Evolutionary conservation across 2,888 invertebrate genomes (phyloP), one percentile per base, ranked within the genome.

Genomic region (Diadromus collaris): DNA sequence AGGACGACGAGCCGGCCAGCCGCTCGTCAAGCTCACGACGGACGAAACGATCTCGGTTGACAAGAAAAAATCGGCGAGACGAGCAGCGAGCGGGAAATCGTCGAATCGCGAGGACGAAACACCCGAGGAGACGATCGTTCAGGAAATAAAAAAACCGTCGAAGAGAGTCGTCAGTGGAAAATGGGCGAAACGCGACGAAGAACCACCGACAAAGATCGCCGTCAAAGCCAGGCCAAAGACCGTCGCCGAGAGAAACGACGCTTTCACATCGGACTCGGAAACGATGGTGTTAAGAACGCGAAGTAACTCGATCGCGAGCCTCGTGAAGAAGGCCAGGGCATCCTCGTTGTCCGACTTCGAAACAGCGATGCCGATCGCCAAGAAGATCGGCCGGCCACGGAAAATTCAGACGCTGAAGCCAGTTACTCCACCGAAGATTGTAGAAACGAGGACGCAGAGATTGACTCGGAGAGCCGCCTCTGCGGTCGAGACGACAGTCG

Each of bases 251-350:
- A 58, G 38, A 44, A 79, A 68, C 29, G 68, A 56, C 10, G 60
- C 56, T 21, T 67, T 24, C 13, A 63, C 9, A 21, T 70, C 70
- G 7, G 70, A 70, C 46, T 34, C 70, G 10, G 70, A 70, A 19
- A 60, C 60, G 16, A 38, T 61, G 41, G 32, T 38, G 3, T 21
- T 10, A 21, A 71, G 38, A 51, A 46, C 71, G 29, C 29, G 32
- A 60, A 29, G 68, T 29, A 41, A 24, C n/a, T 32, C 27, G 1
- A 19, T 13, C 9, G 6, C 21, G 48, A 63, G 16, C 19, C 41
- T 10, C 16, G 29, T 61, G 24, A 77, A 69, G n/a, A 60, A 6
- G 2, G 34, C 16, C 2, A 74, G 54, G 38, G 51, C 54, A 32
- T 27, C 24, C 27, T 75, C 56, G 7, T 34, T 56, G 32, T 46